phyloP scores from a whole-genome alignment of 2,888 invertebrate genomes.

The Petrolisthes manimaculis region DNA sequence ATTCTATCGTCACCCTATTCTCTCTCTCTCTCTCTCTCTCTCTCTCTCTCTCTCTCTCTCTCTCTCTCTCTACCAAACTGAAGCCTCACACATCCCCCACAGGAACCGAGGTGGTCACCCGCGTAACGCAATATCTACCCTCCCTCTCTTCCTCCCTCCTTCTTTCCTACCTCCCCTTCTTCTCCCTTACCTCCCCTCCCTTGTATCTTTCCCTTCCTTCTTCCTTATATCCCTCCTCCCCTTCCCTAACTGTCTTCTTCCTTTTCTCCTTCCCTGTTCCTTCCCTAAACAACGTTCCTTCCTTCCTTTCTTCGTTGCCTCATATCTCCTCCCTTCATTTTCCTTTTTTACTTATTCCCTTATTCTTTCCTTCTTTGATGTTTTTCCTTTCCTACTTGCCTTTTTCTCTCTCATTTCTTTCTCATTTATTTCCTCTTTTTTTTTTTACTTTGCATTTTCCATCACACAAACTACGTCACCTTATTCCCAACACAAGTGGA shows the following conservation, averaged over 20 bases:
- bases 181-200: slow-evolving; percentile 1
- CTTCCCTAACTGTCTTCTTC: neutral
- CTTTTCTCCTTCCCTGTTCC: neutral
- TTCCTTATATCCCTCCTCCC: neutral
- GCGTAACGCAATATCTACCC: slow-evolving; percentile 16
- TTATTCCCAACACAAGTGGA: no score
- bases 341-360: neutral
- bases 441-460: no score
- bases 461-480: no score
- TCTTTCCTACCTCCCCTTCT: neutral
- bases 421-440: neutral
- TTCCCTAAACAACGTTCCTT: neutral
- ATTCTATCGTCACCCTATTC: neutral
- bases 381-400: neutral
- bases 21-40: neutral
- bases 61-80: neutral
- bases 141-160: neutral
- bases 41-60: neutral
- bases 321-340: neutral
- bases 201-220: neutral
- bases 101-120: slow-evolving; percentile 28
- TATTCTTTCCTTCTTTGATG: neutral
- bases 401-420: neutral
- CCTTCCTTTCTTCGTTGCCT: neutral
- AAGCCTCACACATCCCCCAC: slow-evolving; percentile 4